phyloP scores from a whole-genome alignment of 64 coral and sea anemone genomes.

The Dendronephthya gigantea region DNA sequence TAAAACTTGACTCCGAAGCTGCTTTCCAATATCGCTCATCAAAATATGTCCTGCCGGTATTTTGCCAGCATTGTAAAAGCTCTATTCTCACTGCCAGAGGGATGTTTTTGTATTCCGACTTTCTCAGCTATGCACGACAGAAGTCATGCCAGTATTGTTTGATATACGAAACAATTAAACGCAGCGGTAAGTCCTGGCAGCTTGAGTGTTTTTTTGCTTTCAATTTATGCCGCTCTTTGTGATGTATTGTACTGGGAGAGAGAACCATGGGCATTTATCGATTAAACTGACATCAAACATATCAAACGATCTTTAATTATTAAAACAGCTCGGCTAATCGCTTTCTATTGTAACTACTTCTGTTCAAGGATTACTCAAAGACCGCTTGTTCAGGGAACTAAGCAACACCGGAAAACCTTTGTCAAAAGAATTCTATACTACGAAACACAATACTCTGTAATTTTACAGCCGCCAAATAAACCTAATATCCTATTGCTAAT shows the following conservation, averaged over 20 bases:
- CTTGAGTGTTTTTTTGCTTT: not conserved
- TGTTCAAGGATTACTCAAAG: no score
- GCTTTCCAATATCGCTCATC: not conserved
- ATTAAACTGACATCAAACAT: no score
- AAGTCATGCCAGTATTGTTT: not conserved
- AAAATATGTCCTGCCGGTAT: not conserved
- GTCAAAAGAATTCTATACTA: no score
- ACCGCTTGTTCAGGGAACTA: no score
- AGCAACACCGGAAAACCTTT: no score
- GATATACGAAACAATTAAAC: not conserved
- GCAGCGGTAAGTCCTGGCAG: not conserved
- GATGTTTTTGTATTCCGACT: not conserved
- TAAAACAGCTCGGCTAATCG: no score
- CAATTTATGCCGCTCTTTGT: not conserved
- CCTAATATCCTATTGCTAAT: no score
- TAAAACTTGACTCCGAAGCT: not conserved
- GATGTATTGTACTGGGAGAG: not conserved
- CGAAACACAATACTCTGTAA: no score
- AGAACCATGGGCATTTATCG: not conserved
- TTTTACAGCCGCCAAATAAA: no score
- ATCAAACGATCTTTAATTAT: no score
- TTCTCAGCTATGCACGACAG: not conserved
- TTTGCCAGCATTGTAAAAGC: not conserved
- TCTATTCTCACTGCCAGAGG: not conserved
- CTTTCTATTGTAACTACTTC: no score